Base-by-base conservation (phyloP, 1,140 invertebrate species). In the Hirudo medicinalis region DNA sequence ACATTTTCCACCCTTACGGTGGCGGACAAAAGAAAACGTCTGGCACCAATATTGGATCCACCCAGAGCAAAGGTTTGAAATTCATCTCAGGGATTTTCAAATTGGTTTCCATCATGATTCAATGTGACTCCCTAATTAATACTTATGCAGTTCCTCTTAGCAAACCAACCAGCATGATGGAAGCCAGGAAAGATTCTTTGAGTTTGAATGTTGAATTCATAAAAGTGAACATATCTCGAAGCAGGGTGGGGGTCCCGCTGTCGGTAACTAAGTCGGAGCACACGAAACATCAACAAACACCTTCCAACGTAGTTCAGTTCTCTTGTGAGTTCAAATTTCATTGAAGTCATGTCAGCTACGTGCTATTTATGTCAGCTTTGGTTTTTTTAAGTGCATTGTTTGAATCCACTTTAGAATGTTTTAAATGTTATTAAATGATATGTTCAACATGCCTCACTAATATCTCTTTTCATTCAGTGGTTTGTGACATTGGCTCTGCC, bases 151-250 rank as follows among this genome's bases (percentile, higher is more conserved):
- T 49, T 49, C 4, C 43, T 17, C 43, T 49, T 49, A 49, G 11
- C 43, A 49, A 49, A 9, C 43, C 43, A 49, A 63, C 57, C 29
- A 25, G 22, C 22, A 22, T 0, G 91, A 94, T 77, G 89, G 57
- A 88, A 73, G 91, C 95, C 78, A 84, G 94, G 25, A 95, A 96
- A 81, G 93, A 97, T 84, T 95, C 93, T 0, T 83, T 97, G 11
- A 94, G 91, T 78, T 89, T 97, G 19, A 95, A 96, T 80, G 92
- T 97, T 0, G 93, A 97, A 81, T 97, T 96, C 82, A 91, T 97
- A 5, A 96, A 96, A 81, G 91, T 97, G 76, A 72, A 74, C 49
- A 69, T 72, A 2, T 73, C 73, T 19, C 67, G 70, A 29, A 80
- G 76, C 66, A 76, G 80, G 22, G 79, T 80, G 71, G 71, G 79